Base-by-base conservation (phyloP, 2,888 invertebrate species). In the Hyppa rectilinea region DNA sequence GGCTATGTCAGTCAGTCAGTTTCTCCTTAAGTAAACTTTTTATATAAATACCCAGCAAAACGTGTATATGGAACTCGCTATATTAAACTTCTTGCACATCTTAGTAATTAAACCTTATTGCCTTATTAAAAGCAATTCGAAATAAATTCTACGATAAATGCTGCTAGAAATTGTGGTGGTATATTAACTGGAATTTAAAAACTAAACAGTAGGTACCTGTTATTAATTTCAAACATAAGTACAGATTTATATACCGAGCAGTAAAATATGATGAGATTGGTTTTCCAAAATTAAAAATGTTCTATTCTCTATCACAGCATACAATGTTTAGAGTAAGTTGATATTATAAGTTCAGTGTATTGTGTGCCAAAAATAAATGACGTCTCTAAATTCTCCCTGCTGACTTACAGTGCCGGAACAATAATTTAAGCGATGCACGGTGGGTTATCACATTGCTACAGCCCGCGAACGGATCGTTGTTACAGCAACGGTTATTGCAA, bases 401-500 rank as follows among this genome's bases (percentile, higher is more conserved):
- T 2, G 17, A 23, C n/a, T 17, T 67, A 34, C 31, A 31, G 40
- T 36, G 12, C 10, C 4, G 17, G 17, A 59, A 34, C 40, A 52
- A 49, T 74, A 52, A 61, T 43, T 65, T n/a, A 29, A 14, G 52
- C 26, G 23, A 38, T 64, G 29, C 45, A 43, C 6, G 17, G 7
- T 59, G 2, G 14, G 43, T 67, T 68, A 75, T 69, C 81, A 34
- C 23, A 38, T 47, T 9, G 29, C 5, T 50, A 40, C 78, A 81
- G 56, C 29, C n/a, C 36, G 20, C 12, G n/a, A 61, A 31, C 29
- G 12, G 34, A 36, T 58, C 14, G 40, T 34, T 81, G 75, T 61
- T 60, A 52, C 47, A 58, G 31, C 36, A 53, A 77, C 40, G 66
- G 64, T 77, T 77, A 64, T 81, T 77, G 61, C 52, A 61, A 69